These are phyloP conservation scores for Mizuhopecten yessoensis DNA, from an alignment of 1,140 invertebrate genomes.

Conservation along the genomic window DNA sequence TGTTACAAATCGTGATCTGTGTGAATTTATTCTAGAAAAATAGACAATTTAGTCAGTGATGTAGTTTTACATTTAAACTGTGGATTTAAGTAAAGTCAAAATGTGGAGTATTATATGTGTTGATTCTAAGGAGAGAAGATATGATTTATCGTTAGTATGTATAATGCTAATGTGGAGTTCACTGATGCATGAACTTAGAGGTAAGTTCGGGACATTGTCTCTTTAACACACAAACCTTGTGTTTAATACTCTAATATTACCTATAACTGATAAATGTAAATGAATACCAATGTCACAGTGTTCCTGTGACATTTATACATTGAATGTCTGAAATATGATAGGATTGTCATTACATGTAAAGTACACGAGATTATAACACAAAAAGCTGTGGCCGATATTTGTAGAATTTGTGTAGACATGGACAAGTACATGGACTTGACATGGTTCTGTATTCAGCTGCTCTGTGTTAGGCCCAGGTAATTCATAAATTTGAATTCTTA, in stretches of 20 bases:
- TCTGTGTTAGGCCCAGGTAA: neutral
- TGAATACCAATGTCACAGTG: neutral
- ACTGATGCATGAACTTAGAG: conserved; percentile 23
- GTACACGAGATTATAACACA: neutral
- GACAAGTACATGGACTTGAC: neutral
- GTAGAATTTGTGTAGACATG: neutral
- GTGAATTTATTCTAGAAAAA: neutral
- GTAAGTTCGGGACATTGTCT: conserved; percentile 32
- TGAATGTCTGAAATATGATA: conserved; percentile 31
- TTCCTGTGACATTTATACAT: neutral
- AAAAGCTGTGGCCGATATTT: neutral
- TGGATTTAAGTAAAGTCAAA: neutral
- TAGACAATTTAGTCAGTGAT: neutral
- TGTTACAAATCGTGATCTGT: neutral
- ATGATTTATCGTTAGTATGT: neutral
- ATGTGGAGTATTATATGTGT: conserved; percentile 9
- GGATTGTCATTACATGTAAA: conserved; percentile 3
- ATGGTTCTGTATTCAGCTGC: neutral
- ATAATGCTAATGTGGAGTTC: neutral
- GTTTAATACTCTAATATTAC: neutral
- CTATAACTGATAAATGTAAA: neutral
- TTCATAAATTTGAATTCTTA: conserved; percentile 1
- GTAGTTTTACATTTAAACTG: neutral
- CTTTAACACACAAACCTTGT: neutral
- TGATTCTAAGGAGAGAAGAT: conserved; percentile 13